Conservation (phyloP, 2,113 vertebrate species). For the Istiophorus platypterus region DNA sequence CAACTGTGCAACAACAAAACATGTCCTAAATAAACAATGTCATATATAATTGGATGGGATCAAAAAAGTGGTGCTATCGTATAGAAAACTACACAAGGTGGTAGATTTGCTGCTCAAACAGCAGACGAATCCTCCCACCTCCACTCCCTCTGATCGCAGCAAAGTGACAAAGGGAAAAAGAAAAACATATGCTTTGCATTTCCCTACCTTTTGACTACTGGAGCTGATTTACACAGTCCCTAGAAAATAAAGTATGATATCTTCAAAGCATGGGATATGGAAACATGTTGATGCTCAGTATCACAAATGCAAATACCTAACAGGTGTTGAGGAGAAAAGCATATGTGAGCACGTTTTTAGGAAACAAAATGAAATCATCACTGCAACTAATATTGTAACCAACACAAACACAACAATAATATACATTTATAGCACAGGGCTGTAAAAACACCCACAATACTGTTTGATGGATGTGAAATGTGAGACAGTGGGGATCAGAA, state of each 20-base stretch:
- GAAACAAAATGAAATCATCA: constrained; percentile 20
- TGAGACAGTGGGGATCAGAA: constrained; percentile 20
- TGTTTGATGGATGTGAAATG: neutral
- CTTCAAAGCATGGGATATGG: constrained; percentile 17
- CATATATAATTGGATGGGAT: constrained; percentile 59
- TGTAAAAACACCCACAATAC: neutral
- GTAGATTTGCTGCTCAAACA: constrained; percentile 50
- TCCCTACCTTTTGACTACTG: neutral
- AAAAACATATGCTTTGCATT: neutral
- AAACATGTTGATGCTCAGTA: neutral
- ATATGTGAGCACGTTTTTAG: neutral
- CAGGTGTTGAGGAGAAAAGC: constrained; percentile 17
- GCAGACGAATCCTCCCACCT: constrained; percentile 27
- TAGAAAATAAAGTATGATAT: constrained; percentile 8
- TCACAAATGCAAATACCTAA: neutral
- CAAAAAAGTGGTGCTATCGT: constrained; percentile 6
- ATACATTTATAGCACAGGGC: constrained; percentile 2
- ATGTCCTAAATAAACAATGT: constrained; percentile 50
- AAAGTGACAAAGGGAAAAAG: constrained; percentile 8
- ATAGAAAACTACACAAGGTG: constrained; percentile 7
- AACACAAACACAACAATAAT: too few relatives aligned
- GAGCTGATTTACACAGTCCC: constrained; percentile 28
- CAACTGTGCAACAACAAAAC: constrained; percentile 39
- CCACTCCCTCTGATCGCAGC: constrained; percentile 38
- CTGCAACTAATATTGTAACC: neutral